Evolutionary conservation across 35 echinoderm and acorn worm genomes (phyloP), one percentile per base, ranked within the genome.

Genomic region (Strongylocentrotus purpuratus): DNA sequence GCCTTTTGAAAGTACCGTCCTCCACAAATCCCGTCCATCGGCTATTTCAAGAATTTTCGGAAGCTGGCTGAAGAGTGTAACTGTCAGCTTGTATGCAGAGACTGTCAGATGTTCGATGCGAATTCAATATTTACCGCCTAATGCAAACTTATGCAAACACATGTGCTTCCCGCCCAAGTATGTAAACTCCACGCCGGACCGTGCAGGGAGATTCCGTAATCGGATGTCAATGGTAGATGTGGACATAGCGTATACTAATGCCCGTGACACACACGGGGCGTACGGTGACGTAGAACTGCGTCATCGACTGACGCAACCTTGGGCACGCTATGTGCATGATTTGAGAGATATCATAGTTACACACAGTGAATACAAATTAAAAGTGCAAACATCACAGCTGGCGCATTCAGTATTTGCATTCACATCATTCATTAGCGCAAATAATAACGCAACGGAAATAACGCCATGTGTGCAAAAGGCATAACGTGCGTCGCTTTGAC

Each of bases 141-240:
- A 89, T 89, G 87, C 87, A 89, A 89, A 89, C 87, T 89, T 89
- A 89, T 89, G 87, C 87, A 89, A 89, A 89, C 87, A 89, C 32
- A 9, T 9, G 87, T 46, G 45, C 87, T 89, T 89, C 87, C 87
- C 87, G 87, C 85, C 85, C 28, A 31, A 86, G 33, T 31, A 86
- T 86, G 85, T 46, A 89, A 22, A 45, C 87, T 78, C 65, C 65
- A n/a, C 20, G 28, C 65, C 65, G 65, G 65, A n/a, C 22, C 18
- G 25, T 28, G 65, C 28, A n/a, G 7, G 15, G 65, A 78, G 20
- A 78, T 78, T n/a, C 65, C 28, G 20, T 7, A 18, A 28, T 28
- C 7, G 65, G 15, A 78, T 18, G 28, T 78, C 65, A 78, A 0
- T 28, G 15, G 65, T 78, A 78, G 65, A 78, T 78, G 25, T 78